Evolutionary conservation across 2,797 vertebrate genomes (phyloP), one percentile per base, ranked within the genome.

Genomic region (Poeciliopsis gracilis): DNA sequence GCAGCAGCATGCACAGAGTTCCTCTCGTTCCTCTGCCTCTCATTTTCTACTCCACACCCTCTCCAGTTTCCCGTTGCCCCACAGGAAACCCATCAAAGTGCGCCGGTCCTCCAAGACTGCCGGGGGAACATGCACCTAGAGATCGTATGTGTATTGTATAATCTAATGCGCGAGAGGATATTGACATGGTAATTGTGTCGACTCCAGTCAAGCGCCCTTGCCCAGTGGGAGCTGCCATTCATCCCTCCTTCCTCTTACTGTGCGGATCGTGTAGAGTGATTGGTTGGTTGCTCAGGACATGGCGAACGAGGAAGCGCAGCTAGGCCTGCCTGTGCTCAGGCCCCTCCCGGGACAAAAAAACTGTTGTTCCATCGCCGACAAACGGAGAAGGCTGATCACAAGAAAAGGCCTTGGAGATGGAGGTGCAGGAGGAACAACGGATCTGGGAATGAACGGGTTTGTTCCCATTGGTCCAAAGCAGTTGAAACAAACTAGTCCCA

Each of bases 121-220:
- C 28, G 73, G 71, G 90, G 94, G 94, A 97, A 97, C 96, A 96
- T 94, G 94, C 95, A 95, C 95, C 93, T 93, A 94, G 93, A 94
- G 95, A 96, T 94, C 95, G 93, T 93, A 95, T 97, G 96, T 96
- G 96, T 96, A 96, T 96, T 90, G 85, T 91, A 93, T 94, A 90
- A 92, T 91, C 90, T 92, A 88, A 96, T 96, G 96, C 96, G 61
- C 92, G 87, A 80, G 87, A 96, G 97, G 96, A 97, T 97, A 97
- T 97, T 97, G 97, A 98, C 97, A 97, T 98, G 97, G 97, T 99
- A 99, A 99, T 96, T 95, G 94, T 94, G 89, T 91, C 89, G 91
- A 91, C 97, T 98, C 96, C 96, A 97, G 97, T 97, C 96, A 97
- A 97, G 97, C 92, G 94, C 95, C 95, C 88, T 93, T 88, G 93